Evolutionary conservation across 2,797 vertebrate genomes (phyloP).

Genomic region (Chelidonichthys spinosus): DNA sequence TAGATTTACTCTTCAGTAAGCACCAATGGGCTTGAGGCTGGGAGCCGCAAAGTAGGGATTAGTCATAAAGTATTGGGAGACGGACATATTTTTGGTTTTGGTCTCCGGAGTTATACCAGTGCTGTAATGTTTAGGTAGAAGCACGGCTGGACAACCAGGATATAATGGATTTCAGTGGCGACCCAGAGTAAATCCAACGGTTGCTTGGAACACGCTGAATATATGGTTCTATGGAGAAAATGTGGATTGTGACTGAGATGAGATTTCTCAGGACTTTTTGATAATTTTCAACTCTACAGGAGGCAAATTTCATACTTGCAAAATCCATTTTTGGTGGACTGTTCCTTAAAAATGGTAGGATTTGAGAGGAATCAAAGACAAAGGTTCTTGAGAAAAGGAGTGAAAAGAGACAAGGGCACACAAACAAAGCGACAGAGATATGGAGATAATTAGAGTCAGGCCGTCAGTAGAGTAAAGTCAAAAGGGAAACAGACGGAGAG

Average conservation of each 20-base stretch:
- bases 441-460: conserved; percentile 18
- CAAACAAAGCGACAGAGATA: not conserved
- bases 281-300: not conserved
- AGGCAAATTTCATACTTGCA: not conserved
- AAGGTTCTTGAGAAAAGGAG: not conserved
- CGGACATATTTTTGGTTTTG: not conserved
- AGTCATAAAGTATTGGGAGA: not conserved
- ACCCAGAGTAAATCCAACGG: not conserved
- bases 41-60: not conserved
- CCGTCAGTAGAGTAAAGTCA: conserved; percentile 6
- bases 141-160: not conserved
- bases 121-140: not conserved
- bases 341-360: not conserved
- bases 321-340: not conserved
- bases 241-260: not conserved
- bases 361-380: not conserved
- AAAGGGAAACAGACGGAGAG: conserved; percentile 14
- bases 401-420: not conserved
- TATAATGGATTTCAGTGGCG: not conserved
- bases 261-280: too few relatives aligned
- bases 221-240: not conserved
- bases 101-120: not conserved
- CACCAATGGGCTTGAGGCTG: not conserved
- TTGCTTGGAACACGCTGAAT: not conserved
- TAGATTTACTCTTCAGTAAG: not conserved